Conservation (phyloP, 2,797 vertebrate species). For the Dallia pectoralis region DNA sequence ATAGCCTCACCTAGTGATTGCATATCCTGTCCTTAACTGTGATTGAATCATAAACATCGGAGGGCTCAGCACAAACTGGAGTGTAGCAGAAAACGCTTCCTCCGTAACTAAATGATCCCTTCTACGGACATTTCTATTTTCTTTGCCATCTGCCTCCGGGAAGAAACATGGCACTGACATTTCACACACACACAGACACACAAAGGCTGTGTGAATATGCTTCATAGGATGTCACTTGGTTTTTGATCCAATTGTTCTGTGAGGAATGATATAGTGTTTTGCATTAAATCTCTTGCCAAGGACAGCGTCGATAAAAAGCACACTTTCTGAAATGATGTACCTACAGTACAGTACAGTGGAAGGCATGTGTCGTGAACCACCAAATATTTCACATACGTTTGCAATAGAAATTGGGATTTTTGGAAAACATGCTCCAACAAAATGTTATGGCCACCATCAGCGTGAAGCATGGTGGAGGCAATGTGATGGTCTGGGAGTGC, state of each 20-base stretch:
- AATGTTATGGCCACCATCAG: too few relatives aligned
- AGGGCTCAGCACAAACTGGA: neutral
- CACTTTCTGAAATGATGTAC: neutral
- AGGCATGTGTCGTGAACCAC: too few relatives aligned
- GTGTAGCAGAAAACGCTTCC: conserved; percentile 1
- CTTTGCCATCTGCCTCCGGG: conserved; percentile 26
- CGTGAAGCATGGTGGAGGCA: too few relatives aligned
- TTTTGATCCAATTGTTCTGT: neutral
- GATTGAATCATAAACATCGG: neutral
- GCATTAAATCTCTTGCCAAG: neutral
- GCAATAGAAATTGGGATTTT: too few relatives aligned
- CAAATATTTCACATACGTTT: too few relatives aligned
- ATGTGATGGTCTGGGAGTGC: too few relatives aligned
- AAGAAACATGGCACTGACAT: conserved; percentile 18
- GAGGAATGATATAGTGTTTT: neutral
- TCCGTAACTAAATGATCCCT: neutral
- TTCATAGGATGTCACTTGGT: neutral
- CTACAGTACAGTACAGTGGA: neutral
- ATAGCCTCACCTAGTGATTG: conserved; percentile 10
- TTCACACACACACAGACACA: neutral
- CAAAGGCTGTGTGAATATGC: neutral
- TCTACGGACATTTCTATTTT: conserved; percentile 2
- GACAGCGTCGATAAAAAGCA: conserved; percentile 9
- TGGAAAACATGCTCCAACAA: neutral
- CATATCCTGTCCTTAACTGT: conserved; percentile 14